phyloP scores from a whole-genome alignment of 2,113 vertebrate genomes.

The Cololabis saira region DNA sequence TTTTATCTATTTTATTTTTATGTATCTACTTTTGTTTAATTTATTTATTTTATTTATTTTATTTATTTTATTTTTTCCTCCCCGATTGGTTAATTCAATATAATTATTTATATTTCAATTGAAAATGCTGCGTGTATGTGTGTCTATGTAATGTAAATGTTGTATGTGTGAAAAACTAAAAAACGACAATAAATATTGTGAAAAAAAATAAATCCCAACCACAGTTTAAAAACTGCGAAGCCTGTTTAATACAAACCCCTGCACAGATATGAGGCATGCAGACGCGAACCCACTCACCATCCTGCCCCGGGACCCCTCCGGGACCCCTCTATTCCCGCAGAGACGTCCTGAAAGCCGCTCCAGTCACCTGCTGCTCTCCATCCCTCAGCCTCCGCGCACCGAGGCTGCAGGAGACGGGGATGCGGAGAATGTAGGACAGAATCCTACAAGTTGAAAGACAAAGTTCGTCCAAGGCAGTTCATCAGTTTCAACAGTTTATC shows the following conservation, averaged over 20 bases:
- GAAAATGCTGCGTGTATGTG: too few relatives aligned
- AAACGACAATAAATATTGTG: too few relatives aligned
- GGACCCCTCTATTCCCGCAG: constrained; percentile 25
- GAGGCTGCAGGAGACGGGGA: constrained; percentile 5
- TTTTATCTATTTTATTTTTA: too few relatives aligned
- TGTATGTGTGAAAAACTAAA: too few relatives aligned
- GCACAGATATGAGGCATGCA: constrained; percentile 4
- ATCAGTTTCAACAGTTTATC: constrained; percentile 37
- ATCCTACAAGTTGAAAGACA: constrained; percentile 43
- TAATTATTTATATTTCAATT: too few relatives aligned
- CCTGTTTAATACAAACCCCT: neutral
- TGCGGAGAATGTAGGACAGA: constrained; percentile 5
- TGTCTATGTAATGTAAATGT: too few relatives aligned
- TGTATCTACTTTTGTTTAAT: too few relatives aligned
- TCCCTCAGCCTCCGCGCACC: constrained; percentile 41
- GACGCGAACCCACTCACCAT: constrained; percentile 68
- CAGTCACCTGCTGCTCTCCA: constrained; percentile 75
- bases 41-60: too few relatives aligned
- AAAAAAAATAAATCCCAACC: too few relatives aligned
- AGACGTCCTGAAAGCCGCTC: constrained; percentile 34
- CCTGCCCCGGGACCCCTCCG: constrained; percentile 50
- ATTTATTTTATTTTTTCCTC: too few relatives aligned
- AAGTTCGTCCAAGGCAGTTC: constrained; percentile 54
- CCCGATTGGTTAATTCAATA: too few relatives aligned
- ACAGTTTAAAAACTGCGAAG: neutral